phyloP scores from a whole-genome alignment of 2,888 invertebrate species.

The Euzophera pinguis region DNA sequence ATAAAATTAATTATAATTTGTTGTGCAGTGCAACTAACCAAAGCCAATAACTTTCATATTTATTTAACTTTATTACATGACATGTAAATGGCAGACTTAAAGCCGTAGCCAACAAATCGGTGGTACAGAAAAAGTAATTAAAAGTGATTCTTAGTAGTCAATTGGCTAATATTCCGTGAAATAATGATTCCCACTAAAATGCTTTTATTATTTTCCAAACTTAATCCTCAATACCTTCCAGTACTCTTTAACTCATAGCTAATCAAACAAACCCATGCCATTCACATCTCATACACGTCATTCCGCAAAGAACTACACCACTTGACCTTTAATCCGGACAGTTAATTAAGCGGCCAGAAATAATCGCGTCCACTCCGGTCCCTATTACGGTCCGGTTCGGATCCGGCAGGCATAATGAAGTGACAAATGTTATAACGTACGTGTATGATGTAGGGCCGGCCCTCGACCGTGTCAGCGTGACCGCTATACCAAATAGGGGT shows the following conservation, averaged over 20 bases:
- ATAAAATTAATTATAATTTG: too few relatives aligned
- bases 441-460: constrained; percentile 35
- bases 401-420: constrained; percentile 42
- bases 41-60: too few relatives aligned
- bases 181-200: too few relatives aligned
- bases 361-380: constrained; percentile 34
- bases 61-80: too few relatives aligned
- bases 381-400: constrained; percentile 35
- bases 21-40: too few relatives aligned
- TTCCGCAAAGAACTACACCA: constrained; percentile 19
- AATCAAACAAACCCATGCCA: not conserved
- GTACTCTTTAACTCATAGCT: not conserved
- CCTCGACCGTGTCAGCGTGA: constrained; percentile 35
- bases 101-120: too few relatives aligned
- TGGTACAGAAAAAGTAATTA: too few relatives aligned
- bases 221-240: not conserved
- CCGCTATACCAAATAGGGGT: constrained; percentile 28
- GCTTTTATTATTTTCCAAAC: too few relatives aligned
- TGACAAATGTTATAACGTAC: constrained; percentile 58
- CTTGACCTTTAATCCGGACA: constrained; percentile 42
- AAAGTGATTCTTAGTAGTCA: too few relatives aligned
- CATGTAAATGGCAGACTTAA: too few relatives aligned
- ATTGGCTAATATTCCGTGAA: too few relatives aligned
- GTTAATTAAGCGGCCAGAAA: constrained; percentile 54
- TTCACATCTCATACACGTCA: not conserved